Base-by-base conservation (phyloP, 1,140 invertebrate species). In the Platorchestia sp. region DNA sequence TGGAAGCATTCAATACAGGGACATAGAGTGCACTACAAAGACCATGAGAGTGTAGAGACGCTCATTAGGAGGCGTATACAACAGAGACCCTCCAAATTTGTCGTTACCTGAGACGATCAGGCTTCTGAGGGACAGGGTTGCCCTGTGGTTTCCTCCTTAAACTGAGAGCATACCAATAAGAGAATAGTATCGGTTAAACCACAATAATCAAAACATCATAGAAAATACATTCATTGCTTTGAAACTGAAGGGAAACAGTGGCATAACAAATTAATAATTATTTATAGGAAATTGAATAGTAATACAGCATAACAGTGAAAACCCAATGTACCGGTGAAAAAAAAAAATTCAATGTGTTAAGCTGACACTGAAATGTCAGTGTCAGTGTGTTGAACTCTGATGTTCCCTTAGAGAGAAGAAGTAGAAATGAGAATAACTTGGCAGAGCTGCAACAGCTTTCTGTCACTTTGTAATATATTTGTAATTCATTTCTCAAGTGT, bases 61-160 rank as follows among this genome's bases (percentile, higher is more conserved):
- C 59, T 10, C 59, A 19, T 75, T 36, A 75, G 59, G 27, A 75
- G 59, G 10, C 27, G 36, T 3, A 75, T 75, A 75, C 59, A 75
- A 27, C 59, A 75, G 59, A 75, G 59, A 75, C 7, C 59, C 59
- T 36, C 59, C 10, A 75, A 22, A 75, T 75, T 75, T 75, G 3
- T 36, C 87, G 16, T 93, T 95, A 95, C 95, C 95, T 95, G 86
- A 95, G 87, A 45, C 95, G 75, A 89, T 95, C 95, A 95, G 95
- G 95, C 44, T 95, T 95, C 89, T 95, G 95, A 90, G 95, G 95
- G 47, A 95, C 95, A 87, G 86, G 95, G 53, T 95, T 89, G 59
- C 95, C 95, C 42, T 90, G 86, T 45, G 95, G 95, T 89, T 95
- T 95, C 89, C 95, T 95, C 95, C 95, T 95, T 86, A 95, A 89